A percentile compares a stretch with the other conserved stretches of the same genome.
phyloP scores from a whole-genome alignment of 1,140 invertebrate species.

The Drosophila azteca region DNA sequence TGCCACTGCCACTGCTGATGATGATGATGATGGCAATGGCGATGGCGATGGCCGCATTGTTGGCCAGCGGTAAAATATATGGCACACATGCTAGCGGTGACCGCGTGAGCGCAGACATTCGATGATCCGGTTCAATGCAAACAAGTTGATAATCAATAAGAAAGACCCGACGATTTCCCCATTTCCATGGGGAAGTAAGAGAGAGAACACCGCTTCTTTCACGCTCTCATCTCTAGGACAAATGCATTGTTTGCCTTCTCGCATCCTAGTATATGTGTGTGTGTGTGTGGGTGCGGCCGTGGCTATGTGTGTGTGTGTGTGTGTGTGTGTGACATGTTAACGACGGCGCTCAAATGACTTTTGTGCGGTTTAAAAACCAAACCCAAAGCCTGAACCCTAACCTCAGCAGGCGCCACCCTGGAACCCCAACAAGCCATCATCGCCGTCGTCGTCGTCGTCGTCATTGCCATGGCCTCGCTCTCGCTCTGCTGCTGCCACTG shows the following conservation, averaged over 20 bases:
- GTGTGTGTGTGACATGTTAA: conserved; percentile 75
- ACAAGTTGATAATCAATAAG: neutral
- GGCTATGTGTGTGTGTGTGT: conserved; percentile 22
- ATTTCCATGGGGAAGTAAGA: neutral
- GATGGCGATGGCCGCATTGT: conserved; percentile 31
- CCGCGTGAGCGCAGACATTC: neutral
- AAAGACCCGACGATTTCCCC: neutral
- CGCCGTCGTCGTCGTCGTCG: conserved; percentile 34
- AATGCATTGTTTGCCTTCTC: conserved; percentile 35
- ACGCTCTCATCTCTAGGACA: conserved; percentile 14
- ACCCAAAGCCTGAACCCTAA: conserved; percentile 40
- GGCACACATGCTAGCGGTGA: conserved; percentile 7
- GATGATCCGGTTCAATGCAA: neutral
- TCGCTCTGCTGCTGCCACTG: neutral
- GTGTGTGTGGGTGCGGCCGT: neutral
- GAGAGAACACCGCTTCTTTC: neutral
- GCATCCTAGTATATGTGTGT: conserved; percentile 8
- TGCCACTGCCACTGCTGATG: conserved; percentile 8
- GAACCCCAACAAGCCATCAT: conserved; percentile 9
- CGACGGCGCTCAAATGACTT: conserved; percentile 78
- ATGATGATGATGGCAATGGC: conserved; percentile 20
- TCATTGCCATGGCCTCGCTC: conserved; percentile 48
- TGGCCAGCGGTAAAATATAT: conserved; percentile 22
- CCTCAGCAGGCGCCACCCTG: conserved; percentile 5
- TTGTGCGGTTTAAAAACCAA: conserved; percentile 75